Evolutionary conservation across 2,888 invertebrate species (phyloP), one percentile per base, ranked within the genome.

Genomic region (Oxytorus armatus): DNA sequence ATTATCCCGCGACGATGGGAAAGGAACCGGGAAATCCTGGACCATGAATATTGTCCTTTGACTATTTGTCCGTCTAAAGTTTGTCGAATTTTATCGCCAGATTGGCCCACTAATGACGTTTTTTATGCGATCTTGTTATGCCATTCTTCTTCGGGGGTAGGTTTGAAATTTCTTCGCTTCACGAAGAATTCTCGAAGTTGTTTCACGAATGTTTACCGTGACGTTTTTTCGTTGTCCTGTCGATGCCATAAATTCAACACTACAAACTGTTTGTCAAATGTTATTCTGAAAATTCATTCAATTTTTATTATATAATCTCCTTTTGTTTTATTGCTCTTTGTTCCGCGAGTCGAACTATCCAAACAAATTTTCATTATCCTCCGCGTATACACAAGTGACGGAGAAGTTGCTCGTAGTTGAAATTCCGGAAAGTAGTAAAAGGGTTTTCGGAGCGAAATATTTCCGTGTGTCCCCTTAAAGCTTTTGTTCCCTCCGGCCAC

Each of bases 391-490:
- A 47, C 4, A 25, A 18, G 47, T 7, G 55, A 25, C n/a, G 8
- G 29, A 14, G 59, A 33, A 47, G 39, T 16, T 29, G n/a, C n/a
- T 16, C 53, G 51, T 49, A 11, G 21, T 11, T 66, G 33, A 25
- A 55, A 53, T 29, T 73, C 1, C 11, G 21, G 63, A 65, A 66
- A 75, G 69, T 68, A 63, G 21, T 18, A 59, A 72, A 29, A 66
- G 42, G n/a, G 33, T n/a, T 61, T 59, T 61, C 61, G 33, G 61
- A 25, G 49, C 61, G 47, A 36, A 59, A 61, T 76, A 72, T 55
- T 55, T 44, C 55, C 49, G 18, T 61, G 76, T 76, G n/a, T n/a
- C n/a, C n/a, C 76, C 72, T 55, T 55, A 42, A 68, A 66, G 59
- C 66, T 55, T 68, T 76, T 63, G 76, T 76, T 47, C n/a, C n/a